Percentiles rank a stretch among this genome's conserved stretches.
These are phyloP conservation scores for Hirudinaria manillensis DNA, from an alignment of 2,888 invertebrate species.

Conservation along the genomic window DNA sequence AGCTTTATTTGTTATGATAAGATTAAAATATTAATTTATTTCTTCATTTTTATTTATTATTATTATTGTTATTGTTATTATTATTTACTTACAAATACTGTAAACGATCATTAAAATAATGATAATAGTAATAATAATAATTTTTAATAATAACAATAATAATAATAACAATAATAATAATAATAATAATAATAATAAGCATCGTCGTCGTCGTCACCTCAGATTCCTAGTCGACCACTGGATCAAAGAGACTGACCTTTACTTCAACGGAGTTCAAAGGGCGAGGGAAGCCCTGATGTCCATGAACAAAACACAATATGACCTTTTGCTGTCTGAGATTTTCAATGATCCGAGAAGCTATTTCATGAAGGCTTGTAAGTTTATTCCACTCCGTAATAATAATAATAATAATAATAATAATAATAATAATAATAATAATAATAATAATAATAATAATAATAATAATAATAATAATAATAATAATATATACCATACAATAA, in stretches of 20 bases:
- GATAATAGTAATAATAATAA: slow-evolving; percentile 4
- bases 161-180: background rate
- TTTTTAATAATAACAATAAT: background rate
- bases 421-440: too few species aligned
- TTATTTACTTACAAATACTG: too few species aligned
- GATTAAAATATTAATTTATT: background rate
- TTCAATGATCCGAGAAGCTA: slow-evolving; percentile 42
- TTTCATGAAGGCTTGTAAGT: slow-evolving; percentile 42
- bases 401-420: background rate
- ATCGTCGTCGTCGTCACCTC: background rate
- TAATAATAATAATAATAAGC: slow-evolving; percentile 6
- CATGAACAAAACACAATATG: slow-evolving; percentile 30
- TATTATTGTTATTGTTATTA: too few species aligned
- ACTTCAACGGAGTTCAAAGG: slow-evolving; percentile 47
- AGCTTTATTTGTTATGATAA: background rate
- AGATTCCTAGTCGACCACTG: slow-evolving; percentile 51
- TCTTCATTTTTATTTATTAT: too few species aligned
- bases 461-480: too few species aligned
- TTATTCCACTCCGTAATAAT: background rate
- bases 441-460: too few species aligned
- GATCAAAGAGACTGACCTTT: slow-evolving; percentile 49
- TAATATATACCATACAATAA: background rate
- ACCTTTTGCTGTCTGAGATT: slow-evolving; percentile 34
- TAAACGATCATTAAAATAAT: slow-evolving; percentile 6
- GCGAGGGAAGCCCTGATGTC: slow-evolving; percentile 44